Evolutionary conservation across 2,797 vertebrate genomes (phyloP).

Genomic region (Hemitrygon akajei): DNA sequence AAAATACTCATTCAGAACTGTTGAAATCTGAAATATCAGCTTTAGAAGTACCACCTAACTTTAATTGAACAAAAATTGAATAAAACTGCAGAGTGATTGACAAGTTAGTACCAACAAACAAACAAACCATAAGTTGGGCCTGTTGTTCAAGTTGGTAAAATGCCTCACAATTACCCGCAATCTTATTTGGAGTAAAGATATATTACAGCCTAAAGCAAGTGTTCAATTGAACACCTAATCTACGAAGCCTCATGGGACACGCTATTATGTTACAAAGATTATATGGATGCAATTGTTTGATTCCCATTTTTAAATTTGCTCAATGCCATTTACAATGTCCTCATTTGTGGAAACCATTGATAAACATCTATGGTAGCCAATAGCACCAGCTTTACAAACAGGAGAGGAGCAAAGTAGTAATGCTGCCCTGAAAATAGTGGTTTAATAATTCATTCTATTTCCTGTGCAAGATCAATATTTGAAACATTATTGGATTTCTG

Average conservation of each 20-base stretch:
- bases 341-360: not conserved
- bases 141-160: not conserved
- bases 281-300: too few species aligned
- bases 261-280: not conserved
- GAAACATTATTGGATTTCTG: not conserved
- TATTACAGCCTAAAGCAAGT: not conserved
- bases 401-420: not conserved
- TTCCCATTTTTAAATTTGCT: not conserved
- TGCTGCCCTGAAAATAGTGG: not conserved
- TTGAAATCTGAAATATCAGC: not conserved
- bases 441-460: not conserved
- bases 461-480: not conserved
- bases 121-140: not conserved
- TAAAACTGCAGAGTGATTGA: not conserved
- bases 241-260: not conserved
- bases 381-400: not conserved
- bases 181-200: not conserved
- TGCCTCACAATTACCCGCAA: not conserved
- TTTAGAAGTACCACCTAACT: not conserved
- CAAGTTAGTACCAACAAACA: not conserved
- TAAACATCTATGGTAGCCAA: not conserved
- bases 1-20: not conserved
- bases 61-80: not conserved
- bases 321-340: not conserved
- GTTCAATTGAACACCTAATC: not conserved